Base-by-base conservation (phyloP, 2,888 invertebrate genomes). In the Neoscelio sp. region DNA sequence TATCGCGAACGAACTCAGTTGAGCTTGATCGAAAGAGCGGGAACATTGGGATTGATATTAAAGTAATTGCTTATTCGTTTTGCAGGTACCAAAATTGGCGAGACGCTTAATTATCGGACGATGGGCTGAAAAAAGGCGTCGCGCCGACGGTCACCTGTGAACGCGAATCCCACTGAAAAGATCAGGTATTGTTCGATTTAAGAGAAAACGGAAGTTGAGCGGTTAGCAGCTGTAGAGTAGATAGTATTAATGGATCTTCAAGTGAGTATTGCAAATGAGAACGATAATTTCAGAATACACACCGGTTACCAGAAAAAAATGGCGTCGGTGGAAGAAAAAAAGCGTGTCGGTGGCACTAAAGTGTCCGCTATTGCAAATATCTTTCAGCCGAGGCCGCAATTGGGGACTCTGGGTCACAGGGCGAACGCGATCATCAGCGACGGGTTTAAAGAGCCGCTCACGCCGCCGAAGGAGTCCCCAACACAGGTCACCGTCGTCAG, bases 331-430 rank as follows among this genome's bases (percentile, higher is more conserved):
- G 94, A 94, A 89, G 92, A 94, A 84, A 93, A 93, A 90, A 93
- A 93, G 87, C 91, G 92, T 85, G 88, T 92, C 84, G 92, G 93
- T 89, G 96, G 96, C 91, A 94, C 95, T 85, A 97, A 97, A 92
- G 97, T 97, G 87, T 96, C 96, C 81, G 96, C 97, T 92, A 97
- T 97, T 83, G 97, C 97, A 75, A 96, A 96, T 91, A 95, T 96
- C 89, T 97, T 97, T 91, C 96, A 97, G 92, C 91, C 91, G 80
- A 94, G 90, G 83, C 87, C 89, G 71, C 84, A 89, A 79, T 85
- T 89, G 67, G 90, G 91, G 64, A 85, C 86, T 85, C 85, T 87
- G 54, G 85, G 67, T 82, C 87, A 85, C 82, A 88, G 83, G 84
- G 84, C 85, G 76, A 90, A 87, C 75, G 85, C 85, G 44, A 87